Base-by-base conservation (phyloP, 2,113 vertebrate species). In the Brevimyrus niger region DNA sequence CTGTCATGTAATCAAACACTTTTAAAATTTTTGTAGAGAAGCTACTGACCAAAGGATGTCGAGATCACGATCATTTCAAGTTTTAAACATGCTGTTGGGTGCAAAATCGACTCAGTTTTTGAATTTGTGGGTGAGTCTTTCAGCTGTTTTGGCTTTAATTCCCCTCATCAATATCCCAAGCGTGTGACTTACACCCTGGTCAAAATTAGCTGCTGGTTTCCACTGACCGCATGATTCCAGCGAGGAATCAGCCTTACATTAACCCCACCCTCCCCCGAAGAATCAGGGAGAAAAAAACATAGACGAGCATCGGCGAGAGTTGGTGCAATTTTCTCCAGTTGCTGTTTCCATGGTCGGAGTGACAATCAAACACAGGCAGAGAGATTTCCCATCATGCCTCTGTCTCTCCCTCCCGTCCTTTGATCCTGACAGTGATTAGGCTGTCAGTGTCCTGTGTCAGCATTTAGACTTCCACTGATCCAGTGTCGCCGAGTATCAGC, bases 371-470 rank as follows among this genome's bases (percentile, higher is more conserved):
- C 42, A 27, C 23, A 51, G 23, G 17, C 48, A 55, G 85, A 53
- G 42, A 21, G 83, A 65, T 87, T 51, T 86, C 80, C 87, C 46
- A 23, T 90, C 87, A 86, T 65, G 53, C 50, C 19, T 58, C 65
- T 88, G 31, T 88, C 80, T 87, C 89, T 82, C 48, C 87, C 80
- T 82, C 35, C 19, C 58, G 90, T 88, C 87, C 51, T 88, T 88
- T 91, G 91, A 90, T 88, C 85, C 88, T 90, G 90, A 88, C 90
- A 84, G 90, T 92, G 90, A 92, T 92, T 92, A 89, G 91, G 55
- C 87, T 91, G 84, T 89, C 92, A 90, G 86, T 61, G 27, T 80
- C 90, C 89, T 61, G 88, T 91, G 91, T 93, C 92, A 92, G 90
- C 91, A 89, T 88, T 88, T 82, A 61, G 89, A 89, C 88, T 21